A percentile compares a stretch with the other conserved stretches of the same genome.
These are phyloP conservation scores for Spodoptera picta DNA, from an alignment of 2,888 invertebrate genomes.

Conservation along the genomic window DNA sequence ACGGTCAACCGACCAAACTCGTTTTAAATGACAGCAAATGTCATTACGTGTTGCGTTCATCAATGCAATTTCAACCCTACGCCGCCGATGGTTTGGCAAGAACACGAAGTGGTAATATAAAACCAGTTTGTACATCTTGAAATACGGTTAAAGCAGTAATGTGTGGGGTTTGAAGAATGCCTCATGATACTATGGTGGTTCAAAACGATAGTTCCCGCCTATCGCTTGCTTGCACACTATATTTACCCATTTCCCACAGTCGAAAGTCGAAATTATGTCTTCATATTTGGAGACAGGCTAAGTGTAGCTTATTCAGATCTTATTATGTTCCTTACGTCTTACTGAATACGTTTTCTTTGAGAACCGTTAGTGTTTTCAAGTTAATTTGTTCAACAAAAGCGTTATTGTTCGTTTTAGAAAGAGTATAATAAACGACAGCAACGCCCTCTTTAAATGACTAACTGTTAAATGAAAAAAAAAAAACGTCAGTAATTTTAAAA, in stretches of 20 bases:
- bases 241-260: conserved; percentile 46
- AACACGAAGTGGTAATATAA: conserved; percentile 30
- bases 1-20: background rate
- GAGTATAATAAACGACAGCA: too few relatives aligned
- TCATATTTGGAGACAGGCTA: conserved; percentile 24
- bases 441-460: too few relatives aligned
- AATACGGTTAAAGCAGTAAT: conserved; percentile 31
- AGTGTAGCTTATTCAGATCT: conserved; percentile 8
- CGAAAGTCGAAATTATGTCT: conserved; percentile 30
- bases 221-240: conserved; percentile 23
- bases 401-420: too few relatives aligned
- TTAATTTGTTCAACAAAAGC: too few relatives aligned
- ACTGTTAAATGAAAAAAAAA: too few relatives aligned
- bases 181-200: conserved; percentile 33
- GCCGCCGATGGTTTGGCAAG: conserved; percentile 21
- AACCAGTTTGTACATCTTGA: conserved; percentile 33
- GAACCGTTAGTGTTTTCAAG: background rate
- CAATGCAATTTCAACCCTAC: background rate
- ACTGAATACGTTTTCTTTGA: background rate
- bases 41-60: background rate
- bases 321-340: background rate
- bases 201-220: conserved; percentile 34
- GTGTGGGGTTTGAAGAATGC: conserved; percentile 35
- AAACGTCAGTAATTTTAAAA: too few relatives aligned
- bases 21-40: background rate